phyloP scores from a whole-genome alignment of 2,888 invertebrate genomes.

The Urechis unicinctus region DNA sequence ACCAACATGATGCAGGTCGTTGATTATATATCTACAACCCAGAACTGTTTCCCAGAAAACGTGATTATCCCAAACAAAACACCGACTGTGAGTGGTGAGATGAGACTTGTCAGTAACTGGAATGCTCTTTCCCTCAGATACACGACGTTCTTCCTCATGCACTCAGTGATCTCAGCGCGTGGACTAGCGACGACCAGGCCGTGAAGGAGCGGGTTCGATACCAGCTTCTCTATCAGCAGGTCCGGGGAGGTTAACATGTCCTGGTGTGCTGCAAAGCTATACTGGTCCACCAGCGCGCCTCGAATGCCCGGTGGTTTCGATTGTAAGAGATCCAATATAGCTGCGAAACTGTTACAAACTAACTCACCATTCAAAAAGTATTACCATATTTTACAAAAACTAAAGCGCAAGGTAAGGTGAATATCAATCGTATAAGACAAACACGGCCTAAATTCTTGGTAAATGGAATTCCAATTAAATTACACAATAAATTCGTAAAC shows the following conservation, averaged over 20 bases:
- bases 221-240: not conserved
- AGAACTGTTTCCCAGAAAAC: too few relatives aligned
- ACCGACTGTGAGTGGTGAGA: constrained; percentile 3
- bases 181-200: constrained; percentile 1
- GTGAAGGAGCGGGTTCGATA: constrained; percentile 2
- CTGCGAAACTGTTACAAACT: too few relatives aligned
- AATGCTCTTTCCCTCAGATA: not conserved
- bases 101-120: not conserved
- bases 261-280: constrained; percentile 5
- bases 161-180: not conserved
- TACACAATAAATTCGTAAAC: too few relatives aligned
- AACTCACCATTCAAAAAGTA: too few relatives aligned
- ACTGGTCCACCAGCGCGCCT: constrained; percentile 7
- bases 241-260: not conserved
- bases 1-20: not conserved
- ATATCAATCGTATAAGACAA: too few relatives aligned
- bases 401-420: too few relatives aligned
- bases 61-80: too few relatives aligned
- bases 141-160: not conserved
- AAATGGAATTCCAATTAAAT: too few relatives aligned
- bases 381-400: too few relatives aligned
- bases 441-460: too few relatives aligned
- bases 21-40: too few relatives aligned
- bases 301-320: not conserved
- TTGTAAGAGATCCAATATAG: too few relatives aligned